These are phyloP conservation scores for Poeciliopsis presidionis DNA, from an alignment of 2,797 vertebrate genomes.

Conservation along the genomic window DNA sequence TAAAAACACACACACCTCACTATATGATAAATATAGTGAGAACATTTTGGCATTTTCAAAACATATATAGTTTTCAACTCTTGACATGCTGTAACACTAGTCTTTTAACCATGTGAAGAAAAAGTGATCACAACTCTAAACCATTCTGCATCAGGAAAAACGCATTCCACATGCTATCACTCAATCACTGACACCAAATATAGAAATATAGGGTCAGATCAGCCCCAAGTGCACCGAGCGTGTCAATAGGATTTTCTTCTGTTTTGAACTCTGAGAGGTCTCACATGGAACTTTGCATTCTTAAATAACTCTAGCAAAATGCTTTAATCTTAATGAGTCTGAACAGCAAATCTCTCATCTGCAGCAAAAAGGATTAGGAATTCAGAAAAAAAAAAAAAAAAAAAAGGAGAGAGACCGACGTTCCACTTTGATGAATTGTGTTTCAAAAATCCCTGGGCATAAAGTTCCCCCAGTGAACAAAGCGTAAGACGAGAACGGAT, in stretches of 20 bases:
- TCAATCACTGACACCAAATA: constrained; percentile 81
- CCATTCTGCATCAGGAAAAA: constrained; percentile 54
- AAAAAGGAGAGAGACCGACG: constrained; percentile 62
- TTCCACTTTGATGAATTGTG: constrained; percentile 89
- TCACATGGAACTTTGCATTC: constrained; percentile 85
- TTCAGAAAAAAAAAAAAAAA: constrained; percentile 68
- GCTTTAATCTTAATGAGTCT: constrained; percentile 88
- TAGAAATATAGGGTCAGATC: constrained; percentile 78
- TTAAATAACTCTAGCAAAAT: constrained; percentile 85
- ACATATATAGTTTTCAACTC: not conserved
- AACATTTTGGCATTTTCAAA: not conserved
- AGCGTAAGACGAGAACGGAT: constrained; percentile 75
- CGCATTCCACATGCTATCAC: constrained; percentile 74
- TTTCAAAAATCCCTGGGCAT: constrained; percentile 85
- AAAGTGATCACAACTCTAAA: constrained; percentile 55
- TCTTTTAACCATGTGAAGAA: constrained; percentile 4
- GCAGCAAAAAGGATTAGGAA: constrained; percentile 86
- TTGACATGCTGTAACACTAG: not conserved
- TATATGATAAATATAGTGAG: no score
- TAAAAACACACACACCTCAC: not conserved
- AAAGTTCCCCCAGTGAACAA: constrained; percentile 84
- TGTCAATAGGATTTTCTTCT: constrained; percentile 81
- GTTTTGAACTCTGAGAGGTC: constrained; percentile 80
- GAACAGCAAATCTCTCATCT: constrained; percentile 88
- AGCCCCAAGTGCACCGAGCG: constrained; percentile 77